Base-by-base conservation (phyloP, 1,140 invertebrate genomes). In the Pantala flavescens region DNA sequence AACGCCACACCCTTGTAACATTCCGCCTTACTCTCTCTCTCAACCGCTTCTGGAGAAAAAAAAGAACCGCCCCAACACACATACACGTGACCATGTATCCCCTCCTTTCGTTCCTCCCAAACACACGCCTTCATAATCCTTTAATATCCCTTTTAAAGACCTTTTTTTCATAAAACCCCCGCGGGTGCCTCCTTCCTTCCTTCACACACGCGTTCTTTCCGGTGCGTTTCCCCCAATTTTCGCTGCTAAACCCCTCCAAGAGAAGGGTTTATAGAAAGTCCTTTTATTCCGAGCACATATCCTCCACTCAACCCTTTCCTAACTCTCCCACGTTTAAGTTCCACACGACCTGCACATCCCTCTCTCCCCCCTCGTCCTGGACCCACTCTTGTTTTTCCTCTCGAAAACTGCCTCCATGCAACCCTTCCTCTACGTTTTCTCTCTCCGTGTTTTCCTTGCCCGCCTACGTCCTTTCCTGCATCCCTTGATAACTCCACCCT, bases 311-410 rank as follows among this genome's bases (percentile, higher is more conserved):
- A 3, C 14, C 49, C 14, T 21, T 63, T 63, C 43, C 49, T 21
- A 63, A 19, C 2, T 12, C 12, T 19, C 49, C 49, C 49, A 16
- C 49, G n/a, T 14, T 19, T 12, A 16, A 63, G n/a, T 16, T 16
- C 14, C 49, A 3, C 49, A 14, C 49, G 49, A 63, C 49, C 49
- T 21, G 12, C 28, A 63, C 49, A 16, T 21, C 49, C 12, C 49
- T 21, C 49, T 12, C 49, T 3, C 12, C 3, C 5, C 12, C 3
- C 49, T 16, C 49, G 49, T 63, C 49, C 49, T 21, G n/a, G 16
- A 21, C 43, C 71, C 24, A 7, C 24, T 72, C 19, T 21, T 75
- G 55, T 16, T 75, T 43, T 74, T 11, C 70, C 63, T 63, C 16
- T 63, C 49, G 1, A 14, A 19, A 36, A 23, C 70, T 21, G 23